Percentiles rank a stretch among this genome's conserved stretches.
Conservation (phyloP, 2,797 vertebrate genomes). For the Notamacropus eugenii region DNA sequence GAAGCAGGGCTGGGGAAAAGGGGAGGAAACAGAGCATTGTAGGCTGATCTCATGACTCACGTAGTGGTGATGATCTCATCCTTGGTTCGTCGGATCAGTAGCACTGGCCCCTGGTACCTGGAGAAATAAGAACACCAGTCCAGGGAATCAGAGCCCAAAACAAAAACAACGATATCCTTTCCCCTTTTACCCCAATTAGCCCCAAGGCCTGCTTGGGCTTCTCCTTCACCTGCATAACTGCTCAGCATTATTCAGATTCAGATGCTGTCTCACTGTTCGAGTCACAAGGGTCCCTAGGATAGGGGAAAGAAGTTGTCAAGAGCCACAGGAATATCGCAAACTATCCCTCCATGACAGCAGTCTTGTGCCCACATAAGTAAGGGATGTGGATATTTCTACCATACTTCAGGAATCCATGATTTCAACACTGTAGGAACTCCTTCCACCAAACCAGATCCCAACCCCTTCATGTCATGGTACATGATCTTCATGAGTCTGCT, state of each 20-base stretch:
- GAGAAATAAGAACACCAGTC: conserved; percentile 13
- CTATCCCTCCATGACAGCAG: neutral
- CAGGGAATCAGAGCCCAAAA: conserved; percentile 1
- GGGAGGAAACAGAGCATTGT: no score
- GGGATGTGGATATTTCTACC: neutral
- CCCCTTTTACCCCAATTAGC: neutral
- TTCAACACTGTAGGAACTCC: neutral
- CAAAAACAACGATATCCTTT: neutral
- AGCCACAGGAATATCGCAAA: neutral
- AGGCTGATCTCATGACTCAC: conserved; percentile 83
- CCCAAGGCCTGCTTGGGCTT: neutral
- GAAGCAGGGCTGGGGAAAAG: neutral
- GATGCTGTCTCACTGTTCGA: conserved; percentile 92
- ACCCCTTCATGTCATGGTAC: neutral
- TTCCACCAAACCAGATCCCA: neutral
- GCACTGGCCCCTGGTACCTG: conserved; percentile 94
- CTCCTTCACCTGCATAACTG: conserved; percentile 91
- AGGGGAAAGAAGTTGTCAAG: neutral
- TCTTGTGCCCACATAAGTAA: neutral
- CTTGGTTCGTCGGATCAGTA: conserved; percentile 93
- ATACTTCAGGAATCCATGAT: neutral
- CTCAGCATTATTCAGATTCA: conserved; percentile 94
- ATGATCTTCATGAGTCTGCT: neutral
- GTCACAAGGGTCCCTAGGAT: conserved; percentile 90
- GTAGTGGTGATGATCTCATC: conserved; percentile 96